phyloP scores from a whole-genome alignment of 2,113 vertebrate species.

The Pipra filicauda region DNA sequence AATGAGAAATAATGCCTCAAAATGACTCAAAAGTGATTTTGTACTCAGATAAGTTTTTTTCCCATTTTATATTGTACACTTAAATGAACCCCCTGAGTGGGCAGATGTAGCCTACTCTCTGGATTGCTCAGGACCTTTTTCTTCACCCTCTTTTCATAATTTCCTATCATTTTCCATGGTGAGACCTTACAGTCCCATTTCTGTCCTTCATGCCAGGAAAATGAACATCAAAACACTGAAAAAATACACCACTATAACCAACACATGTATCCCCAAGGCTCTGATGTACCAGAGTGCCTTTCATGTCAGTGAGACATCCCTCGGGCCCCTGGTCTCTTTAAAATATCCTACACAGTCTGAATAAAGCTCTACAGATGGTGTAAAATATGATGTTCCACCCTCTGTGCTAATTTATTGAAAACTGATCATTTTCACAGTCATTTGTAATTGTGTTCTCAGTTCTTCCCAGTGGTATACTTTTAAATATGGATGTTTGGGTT shows the following conservation, averaged over 20 bases:
- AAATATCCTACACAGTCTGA: not conserved
- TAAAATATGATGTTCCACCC: not conserved
- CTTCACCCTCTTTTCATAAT: not conserved
- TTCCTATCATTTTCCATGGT: not conserved
- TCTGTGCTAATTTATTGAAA: not conserved
- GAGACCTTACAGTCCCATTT: not conserved
- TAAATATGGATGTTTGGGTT: not conserved
- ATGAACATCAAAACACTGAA: not conserved
- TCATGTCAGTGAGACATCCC: not conserved
- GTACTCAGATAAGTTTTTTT: not conserved
- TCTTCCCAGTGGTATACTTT: not conserved
- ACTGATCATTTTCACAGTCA: not conserved
- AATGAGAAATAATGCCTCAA: not conserved
- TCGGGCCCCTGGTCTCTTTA: not conserved
- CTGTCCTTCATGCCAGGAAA: not conserved
- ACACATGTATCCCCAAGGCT: not conserved
- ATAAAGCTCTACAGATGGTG: not conserved
- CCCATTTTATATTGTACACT: not conserved
- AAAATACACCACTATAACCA: rapidly evolving
- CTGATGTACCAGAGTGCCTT: rapidly evolving
- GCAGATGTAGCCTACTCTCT: not conserved
- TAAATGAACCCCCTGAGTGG: not conserved
- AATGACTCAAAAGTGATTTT: not conserved
- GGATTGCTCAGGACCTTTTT: not conserved
- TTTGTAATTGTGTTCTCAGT: not conserved